A percentile compares a stretch with the other conserved stretches of the same genome.
Evolutionary conservation across 2,888 invertebrate genomes (phyloP).

Genomic region (Muschampia plurimacula): DNA sequence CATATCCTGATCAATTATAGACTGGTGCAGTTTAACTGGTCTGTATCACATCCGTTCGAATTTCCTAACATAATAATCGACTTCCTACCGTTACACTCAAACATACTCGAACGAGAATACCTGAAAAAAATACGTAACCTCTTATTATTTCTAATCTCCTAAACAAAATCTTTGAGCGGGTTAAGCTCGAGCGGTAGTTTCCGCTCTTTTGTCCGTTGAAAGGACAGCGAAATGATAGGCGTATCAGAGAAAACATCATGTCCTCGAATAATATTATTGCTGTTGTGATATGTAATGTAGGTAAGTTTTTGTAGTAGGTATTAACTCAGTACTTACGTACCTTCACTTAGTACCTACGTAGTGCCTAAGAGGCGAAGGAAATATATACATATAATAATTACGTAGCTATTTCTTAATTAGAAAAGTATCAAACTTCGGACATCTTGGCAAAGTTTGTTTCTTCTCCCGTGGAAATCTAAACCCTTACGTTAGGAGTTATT

Average conservation of each 20-base stretch:
- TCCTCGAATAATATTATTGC: constrained; percentile 20
- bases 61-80: constrained; percentile 74
- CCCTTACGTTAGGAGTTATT: too few species aligned
- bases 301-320: too few species aligned
- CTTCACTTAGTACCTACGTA: too few species aligned
- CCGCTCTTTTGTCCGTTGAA: constrained; percentile 63
- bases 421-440: too few species aligned
- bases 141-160: constrained; percentile 71
- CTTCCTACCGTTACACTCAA: constrained; percentile 76
- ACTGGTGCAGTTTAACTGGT: constrained; percentile 63
- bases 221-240: constrained; percentile 36
- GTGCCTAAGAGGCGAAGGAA: too few species aligned
- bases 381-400: too few species aligned
- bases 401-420: too few species aligned
- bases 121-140: constrained; percentile 66
- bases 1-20: constrained; percentile 38
- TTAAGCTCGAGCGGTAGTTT: constrained; percentile 69
- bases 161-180: constrained; percentile 67
- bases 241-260: constrained; percentile 36
- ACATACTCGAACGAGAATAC: constrained; percentile 50
- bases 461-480: too few species aligned
- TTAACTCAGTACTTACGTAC: too few species aligned
- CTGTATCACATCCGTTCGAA: constrained; percentile 72
- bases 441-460: too few species aligned
- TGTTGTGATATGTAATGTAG: not conserved